phyloP scores from a whole-genome alignment of 2,888 invertebrate species.

The Empis stercorea region DNA sequence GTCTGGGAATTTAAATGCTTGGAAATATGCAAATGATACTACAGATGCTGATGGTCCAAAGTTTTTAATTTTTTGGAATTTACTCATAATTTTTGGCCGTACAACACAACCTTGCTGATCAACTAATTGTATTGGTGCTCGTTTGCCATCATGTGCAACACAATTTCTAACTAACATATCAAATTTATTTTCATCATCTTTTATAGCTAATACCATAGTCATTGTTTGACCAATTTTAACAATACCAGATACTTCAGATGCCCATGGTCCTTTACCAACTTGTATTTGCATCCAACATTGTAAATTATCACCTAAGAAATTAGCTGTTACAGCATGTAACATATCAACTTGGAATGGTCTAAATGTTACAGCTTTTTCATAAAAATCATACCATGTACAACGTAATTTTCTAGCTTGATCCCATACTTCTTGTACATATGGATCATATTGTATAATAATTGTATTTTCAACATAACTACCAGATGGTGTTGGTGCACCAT shows the following conservation, averaged over 20 bases:
- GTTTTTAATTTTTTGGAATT: constrained; percentile 92
- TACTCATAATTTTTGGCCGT: constrained; percentile 86
- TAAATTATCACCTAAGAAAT: constrained; percentile 88
- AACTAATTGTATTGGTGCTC: constrained; percentile 83
- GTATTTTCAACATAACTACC: constrained; percentile 92
- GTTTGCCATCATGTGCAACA: constrained; percentile 87
- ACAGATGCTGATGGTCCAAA: constrained; percentile 90
- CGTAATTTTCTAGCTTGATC: constrained; percentile 81
- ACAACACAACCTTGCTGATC: constrained; percentile 91
- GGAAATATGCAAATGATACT: constrained; percentile 90
- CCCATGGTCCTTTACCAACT: constrained; percentile 93
- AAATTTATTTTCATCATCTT: constrained; percentile 91
- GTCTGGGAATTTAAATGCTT: constrained; percentile 93
- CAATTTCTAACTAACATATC: constrained; percentile 91
- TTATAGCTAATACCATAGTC: constrained; percentile 93
- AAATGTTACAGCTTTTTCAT: constrained; percentile 90
- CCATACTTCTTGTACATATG: constrained; percentile 91
- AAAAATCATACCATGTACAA: constrained; percentile 94
- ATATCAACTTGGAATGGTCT: constrained; percentile 92
- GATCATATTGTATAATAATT: constrained; percentile 89
- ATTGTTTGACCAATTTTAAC: constrained; percentile 93
- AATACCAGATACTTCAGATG: constrained; percentile 90
- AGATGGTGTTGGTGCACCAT: constrained; percentile 78
- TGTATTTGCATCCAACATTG: constrained; percentile 98
- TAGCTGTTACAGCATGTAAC: constrained; percentile 88